phyloP scores from a whole-genome alignment of 2,888 invertebrate genomes.

The Galerucella nymphaeae region DNA sequence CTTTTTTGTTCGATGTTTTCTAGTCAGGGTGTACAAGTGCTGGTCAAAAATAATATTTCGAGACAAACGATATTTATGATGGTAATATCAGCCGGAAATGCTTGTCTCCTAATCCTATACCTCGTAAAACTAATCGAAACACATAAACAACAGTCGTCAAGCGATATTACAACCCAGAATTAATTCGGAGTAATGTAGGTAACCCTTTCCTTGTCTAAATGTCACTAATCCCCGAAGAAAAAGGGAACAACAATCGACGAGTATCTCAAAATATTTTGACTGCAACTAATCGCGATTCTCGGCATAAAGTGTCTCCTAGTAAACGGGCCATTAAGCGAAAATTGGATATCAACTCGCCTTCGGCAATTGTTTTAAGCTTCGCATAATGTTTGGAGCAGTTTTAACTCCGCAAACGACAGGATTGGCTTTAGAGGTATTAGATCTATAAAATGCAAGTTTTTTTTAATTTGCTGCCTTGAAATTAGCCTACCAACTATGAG shows the following conservation, averaged over 20 bases:
- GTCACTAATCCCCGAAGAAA: conserved; percentile 22
- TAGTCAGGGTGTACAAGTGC: not conserved
- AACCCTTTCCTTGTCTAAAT: conserved; percentile 12
- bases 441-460: too few relatives aligned
- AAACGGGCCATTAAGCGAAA: conserved; percentile 39
- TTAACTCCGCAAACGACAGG: conserved; percentile 24
- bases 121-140: conserved; percentile 20
- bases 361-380: conserved; percentile 36
- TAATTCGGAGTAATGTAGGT: conserved; percentile 17
- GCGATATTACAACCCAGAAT: conserved; percentile 16
- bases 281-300: conserved; percentile 31
- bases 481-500: too few relatives aligned
- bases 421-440: not conserved
- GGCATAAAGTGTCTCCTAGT: conserved; percentile 36
- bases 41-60: not conserved
- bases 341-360: conserved; percentile 40
- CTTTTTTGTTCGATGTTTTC: not conserved
- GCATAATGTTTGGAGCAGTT: conserved; percentile 23
- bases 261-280: conserved; percentile 36
- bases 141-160: conserved; percentile 23
- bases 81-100: not conserved
- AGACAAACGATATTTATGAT: not conserved
- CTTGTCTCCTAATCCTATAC: not conserved
- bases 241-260: conserved; percentile 35
- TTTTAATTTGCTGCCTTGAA: too few relatives aligned